Evolutionary conservation across 2,797 vertebrate genomes (phyloP), one percentile per base, ranked within the genome.

Genomic region (Phoebastria nigripes): DNA sequence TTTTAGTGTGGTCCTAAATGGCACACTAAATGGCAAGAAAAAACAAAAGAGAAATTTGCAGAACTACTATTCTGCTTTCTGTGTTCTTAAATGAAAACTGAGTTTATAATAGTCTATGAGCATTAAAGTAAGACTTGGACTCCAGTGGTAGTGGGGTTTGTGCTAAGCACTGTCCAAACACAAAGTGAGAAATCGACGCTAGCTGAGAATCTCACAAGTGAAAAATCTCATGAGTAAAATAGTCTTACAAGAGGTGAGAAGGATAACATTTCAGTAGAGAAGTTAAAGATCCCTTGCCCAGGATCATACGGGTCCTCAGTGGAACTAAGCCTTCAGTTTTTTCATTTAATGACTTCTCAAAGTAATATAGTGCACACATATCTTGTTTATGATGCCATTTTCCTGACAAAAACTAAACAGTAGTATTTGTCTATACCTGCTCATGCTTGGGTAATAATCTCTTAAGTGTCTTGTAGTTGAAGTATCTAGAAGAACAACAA

Each of bases 1-100:
- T 82, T 94, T 93, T 93, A 91, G 61, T 92, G 26, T 91, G 87
- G 95, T 86, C 93, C 89, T 97, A 95, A 98, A 97, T 96, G 93
- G 59, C 71, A 94, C 93, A 88, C 8, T 63, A 77, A 66, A 39
- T 29, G 11, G 33, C 56, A 42, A 20, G 47, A 24, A 19, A 21
- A 17, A 6, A 39, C 73, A 15, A 37, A 8, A 4, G 11, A 65
- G 0, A 41, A 21, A 42, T 35, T 21, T 71, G 33, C 21, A 78
- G 22, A 82, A 41, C 24, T 52, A 44, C n/a, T 80, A 26, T 25
- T 44, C 17, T 49, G 11, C 26, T 66, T 61, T 78, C 51, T 51
- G 28, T 49, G 7, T 61, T 74, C 6, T 78, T 49, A 69, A 72
- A 74, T 65, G 19, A 56, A 55, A 74, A 56, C 7, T 8, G n/a